Percentiles rank a stretch among this genome's conserved stretches.
phyloP scores from a whole-genome alignment of 2,888 invertebrate genomes.

The Athrips mouffetella region DNA sequence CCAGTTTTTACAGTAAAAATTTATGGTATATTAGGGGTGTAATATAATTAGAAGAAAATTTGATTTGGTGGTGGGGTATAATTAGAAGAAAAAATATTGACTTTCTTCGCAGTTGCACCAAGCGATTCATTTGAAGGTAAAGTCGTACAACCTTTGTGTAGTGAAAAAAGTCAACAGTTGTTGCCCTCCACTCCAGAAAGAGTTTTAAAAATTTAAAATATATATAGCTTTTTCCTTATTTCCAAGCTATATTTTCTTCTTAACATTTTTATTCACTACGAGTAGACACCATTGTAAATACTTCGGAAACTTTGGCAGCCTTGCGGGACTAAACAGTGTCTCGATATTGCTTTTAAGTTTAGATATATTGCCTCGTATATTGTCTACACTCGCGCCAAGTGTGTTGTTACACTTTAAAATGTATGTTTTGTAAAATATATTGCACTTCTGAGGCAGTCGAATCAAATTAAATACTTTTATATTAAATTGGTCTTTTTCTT shows the following conservation, averaged over 20 bases:
- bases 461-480: background rate
- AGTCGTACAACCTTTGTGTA: too few relatives aligned
- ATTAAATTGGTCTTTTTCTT: background rate
- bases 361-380: slow-evolving; percentile 63
- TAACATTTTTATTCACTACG: background rate
- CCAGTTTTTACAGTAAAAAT: too few relatives aligned
- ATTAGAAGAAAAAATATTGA: too few relatives aligned
- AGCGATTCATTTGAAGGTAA: too few relatives aligned
- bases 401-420: slow-evolving; percentile 40
- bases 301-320: slow-evolving; percentile 1
- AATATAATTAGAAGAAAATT: too few relatives aligned
- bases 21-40: too few relatives aligned
- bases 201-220: too few relatives aligned
- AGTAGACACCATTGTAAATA: slow-evolving; percentile 2
- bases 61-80: too few relatives aligned
- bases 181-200: too few relatives aligned
- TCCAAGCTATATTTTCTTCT: background rate
- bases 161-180: too few relatives aligned
- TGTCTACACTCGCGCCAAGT: slow-evolving; percentile 51
- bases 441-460: background rate
- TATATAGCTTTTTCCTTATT: background rate
- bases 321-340: slow-evolving; percentile 37
- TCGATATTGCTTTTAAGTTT: slow-evolving; percentile 60
- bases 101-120: too few relatives aligned
- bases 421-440: slow-evolving; percentile 34